A percentile compares a stretch with the other conserved stretches of the same genome.
phyloP scores from a whole-genome alignment of 2,797 vertebrate species.

The Anguilla obscura region DNA sequence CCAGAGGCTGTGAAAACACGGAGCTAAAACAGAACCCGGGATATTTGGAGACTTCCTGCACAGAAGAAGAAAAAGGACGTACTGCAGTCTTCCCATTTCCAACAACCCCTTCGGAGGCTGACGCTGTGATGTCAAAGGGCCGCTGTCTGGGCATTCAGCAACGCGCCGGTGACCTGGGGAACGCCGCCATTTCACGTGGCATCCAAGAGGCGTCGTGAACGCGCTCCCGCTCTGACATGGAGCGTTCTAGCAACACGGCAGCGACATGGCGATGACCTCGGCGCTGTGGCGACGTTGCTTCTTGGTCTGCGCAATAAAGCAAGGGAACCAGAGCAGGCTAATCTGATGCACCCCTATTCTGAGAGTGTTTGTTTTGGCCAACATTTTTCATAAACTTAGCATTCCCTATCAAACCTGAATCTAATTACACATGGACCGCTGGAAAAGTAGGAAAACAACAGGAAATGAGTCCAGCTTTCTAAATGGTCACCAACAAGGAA shows the following conservation, averaged over 20 bases:
- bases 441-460: constrained; percentile 77
- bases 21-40: constrained; percentile 1
- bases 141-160: background rate
- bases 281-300: background rate
- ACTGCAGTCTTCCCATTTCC: background rate
- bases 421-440: constrained; percentile 69
- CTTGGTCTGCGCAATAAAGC: background rate
- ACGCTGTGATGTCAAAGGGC: too few species aligned
- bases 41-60: constrained; percentile 17
- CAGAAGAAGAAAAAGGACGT: background rate
- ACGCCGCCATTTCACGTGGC: background rate
- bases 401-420: constrained; percentile 70
- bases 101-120: background rate
- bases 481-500: constrained; percentile 71
- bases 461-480: constrained; percentile 78
- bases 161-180: background rate
- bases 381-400: constrained; percentile 53
- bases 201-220: background rate
- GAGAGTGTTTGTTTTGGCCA: constrained; percentile 68
- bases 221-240: background rate
- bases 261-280: background rate
- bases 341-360: constrained; percentile 9
- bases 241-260: background rate
- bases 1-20: constrained; percentile 12
- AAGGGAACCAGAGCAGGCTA: background rate